Conservation (phyloP, 2,888 invertebrate genomes). For the Rhingia rostrata region DNA sequence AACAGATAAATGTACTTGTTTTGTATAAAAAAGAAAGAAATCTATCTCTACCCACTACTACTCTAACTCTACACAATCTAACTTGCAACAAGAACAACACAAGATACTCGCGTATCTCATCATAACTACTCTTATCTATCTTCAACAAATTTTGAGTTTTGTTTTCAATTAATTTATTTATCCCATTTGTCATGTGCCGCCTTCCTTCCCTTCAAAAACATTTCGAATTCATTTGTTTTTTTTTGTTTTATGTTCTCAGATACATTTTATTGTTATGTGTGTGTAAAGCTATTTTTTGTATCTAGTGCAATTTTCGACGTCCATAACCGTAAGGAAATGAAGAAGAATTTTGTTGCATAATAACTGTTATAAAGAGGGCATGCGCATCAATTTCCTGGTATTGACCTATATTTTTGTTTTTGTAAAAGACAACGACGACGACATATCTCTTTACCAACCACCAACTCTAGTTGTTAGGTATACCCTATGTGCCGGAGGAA, state of each 20-base stretch:
- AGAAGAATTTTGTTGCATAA: conserved; percentile 69
- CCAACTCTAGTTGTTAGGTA: conserved; percentile 45
- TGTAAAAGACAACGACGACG: conserved; percentile 44
- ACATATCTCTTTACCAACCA: conserved; percentile 31
- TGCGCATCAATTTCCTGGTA: conserved; percentile 73
- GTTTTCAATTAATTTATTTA: conserved; percentile 8
- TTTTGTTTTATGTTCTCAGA: conserved; percentile 8
- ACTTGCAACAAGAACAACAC: conserved; percentile 41
- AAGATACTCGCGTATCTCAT: conserved; percentile 26
- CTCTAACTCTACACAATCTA: background rate
- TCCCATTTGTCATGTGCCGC: conserved; percentile 10
- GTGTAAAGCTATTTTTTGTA: conserved; percentile 28
- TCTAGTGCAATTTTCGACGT: conserved; percentile 52
- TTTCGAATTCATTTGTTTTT: conserved; percentile 18
- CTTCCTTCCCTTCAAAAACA: background rate
- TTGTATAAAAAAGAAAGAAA: conserved; percentile 2
- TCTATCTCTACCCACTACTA: background rate
- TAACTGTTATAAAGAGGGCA: conserved; percentile 70
- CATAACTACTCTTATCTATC: conserved; percentile 20
- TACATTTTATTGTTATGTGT: conserved; percentile 26
- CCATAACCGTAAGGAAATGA: conserved; percentile 55
- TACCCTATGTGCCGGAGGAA: conserved; percentile 27
- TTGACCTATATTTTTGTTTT: conserved; percentile 72
- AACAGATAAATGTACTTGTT: background rate
- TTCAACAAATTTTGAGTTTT: conserved; percentile 11